Evolutionary conservation across 2,113 vertebrate species (phyloP), one percentile per base, ranked within the genome.

Genomic region (Brachyistius frenatus): DNA sequence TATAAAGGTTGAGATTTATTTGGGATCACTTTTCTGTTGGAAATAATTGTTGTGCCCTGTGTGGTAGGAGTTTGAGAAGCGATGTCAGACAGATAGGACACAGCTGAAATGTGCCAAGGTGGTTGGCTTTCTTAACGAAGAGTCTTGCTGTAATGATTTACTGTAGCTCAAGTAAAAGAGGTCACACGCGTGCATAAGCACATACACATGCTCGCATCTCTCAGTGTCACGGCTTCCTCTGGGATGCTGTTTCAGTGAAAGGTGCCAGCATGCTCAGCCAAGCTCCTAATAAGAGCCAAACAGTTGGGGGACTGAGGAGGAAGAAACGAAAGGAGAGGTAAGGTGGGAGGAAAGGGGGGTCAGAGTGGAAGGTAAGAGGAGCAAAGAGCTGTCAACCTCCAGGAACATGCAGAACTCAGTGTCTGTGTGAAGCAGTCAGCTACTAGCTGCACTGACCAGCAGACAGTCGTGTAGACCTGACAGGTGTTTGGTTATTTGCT

Each of bases 211-310:
- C 66, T 62, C 15, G 36, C 58, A 39, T 46, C 88, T 68, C 69
- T 81, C 53, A 31, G 46, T 85, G 86, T 89, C 88, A 88, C 77
- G 81, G 73, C 85, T 83, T 92, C 86, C 78, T 88, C 81, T 80
- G 52, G 85, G 89, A 81, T 89, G 91, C 92, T 83, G 88, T 90
- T 91, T 92, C 88, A 77, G 86, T 89, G 91, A 94, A 89, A 90
- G 80, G 85, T 92, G 92, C 87, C 92, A 90, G 89, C 83, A 73
- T 77, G 55, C 81, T 90, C 80, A 90, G 81, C 83, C 85, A 79
- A 90, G 87, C 89, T 89, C 89, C 88, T 93, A 93, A 94, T 92
- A 93, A 91, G 92, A 93, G 90, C 88, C 92, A 85, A 88, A 82
- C 76, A 92, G 87, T 86, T 76, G 67, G 68, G 81, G 89, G 85